These are phyloP conservation scores for Falco columbarius DNA, from an alignment of 2,797 vertebrate species.

Conservation along the genomic window DNA sequence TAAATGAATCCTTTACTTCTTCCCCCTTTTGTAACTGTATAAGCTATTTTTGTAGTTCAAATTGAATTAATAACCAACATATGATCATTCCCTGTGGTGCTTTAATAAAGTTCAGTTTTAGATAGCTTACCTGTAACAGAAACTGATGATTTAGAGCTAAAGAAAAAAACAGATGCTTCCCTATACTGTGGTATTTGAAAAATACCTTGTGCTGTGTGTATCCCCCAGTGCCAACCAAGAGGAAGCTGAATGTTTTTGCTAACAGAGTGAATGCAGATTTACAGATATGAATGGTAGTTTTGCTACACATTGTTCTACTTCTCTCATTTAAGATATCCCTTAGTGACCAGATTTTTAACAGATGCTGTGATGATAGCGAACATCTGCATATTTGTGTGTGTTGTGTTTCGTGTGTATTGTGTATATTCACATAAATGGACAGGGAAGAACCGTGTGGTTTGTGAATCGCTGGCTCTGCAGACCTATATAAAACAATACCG, in stretches of 20 bases:
- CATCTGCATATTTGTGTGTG: not conserved
- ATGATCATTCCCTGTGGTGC: not conserved
- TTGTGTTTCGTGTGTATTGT: rapidly evolving
- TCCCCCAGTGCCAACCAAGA: not conserved
- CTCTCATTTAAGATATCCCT: not conserved
- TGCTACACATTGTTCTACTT: not conserved
- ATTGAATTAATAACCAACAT: not conserved
- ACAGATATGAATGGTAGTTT: not conserved
- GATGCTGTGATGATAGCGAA: not conserved
- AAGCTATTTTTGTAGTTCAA: not conserved
- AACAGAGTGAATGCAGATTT: not conserved
- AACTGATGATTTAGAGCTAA: not conserved
- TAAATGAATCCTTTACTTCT: not conserved
- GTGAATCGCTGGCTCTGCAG: not conserved
- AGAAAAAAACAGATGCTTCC: not conserved
- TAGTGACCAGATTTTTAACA: not conserved
- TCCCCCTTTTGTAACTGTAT: not conserved
- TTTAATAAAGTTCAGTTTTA: not conserved
- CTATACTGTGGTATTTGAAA: not conserved
- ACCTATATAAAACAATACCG: not conserved
- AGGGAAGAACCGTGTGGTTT: not conserved
- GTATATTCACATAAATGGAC: not conserved
- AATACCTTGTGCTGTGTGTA: not conserved
- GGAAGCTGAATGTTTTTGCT: not conserved
- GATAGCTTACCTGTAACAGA: not conserved